phyloP scores from a whole-genome alignment of 2,797 vertebrate genomes.

The Aphelocoma californica region DNA sequence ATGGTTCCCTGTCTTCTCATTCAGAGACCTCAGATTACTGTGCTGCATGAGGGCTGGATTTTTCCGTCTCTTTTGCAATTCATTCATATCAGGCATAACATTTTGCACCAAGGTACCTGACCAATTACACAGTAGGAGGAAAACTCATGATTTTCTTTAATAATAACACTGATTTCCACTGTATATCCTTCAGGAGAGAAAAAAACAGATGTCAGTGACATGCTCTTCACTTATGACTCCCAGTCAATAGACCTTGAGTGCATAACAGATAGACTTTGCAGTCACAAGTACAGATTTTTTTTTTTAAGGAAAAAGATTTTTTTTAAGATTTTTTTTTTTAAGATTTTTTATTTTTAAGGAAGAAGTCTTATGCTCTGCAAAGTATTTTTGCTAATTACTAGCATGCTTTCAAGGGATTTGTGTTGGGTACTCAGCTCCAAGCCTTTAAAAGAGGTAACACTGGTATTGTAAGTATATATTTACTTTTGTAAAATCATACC shows the following conservation, averaged over 20 bases:
- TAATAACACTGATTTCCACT: not conserved
- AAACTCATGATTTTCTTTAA: not conserved
- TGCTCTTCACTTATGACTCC: not conserved
- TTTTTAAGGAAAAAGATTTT: not conserved
- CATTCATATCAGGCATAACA: not conserved
- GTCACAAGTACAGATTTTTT: not conserved
- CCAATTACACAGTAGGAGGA: not conserved
- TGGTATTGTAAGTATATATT: not conserved
- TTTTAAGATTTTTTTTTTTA: not conserved
- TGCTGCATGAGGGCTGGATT: not conserved
- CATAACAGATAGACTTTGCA: not conserved
- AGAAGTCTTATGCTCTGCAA: not conserved
- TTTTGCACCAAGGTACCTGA: not conserved
- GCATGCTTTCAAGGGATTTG: not conserved
- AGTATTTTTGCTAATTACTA: not conserved
- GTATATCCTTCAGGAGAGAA: not conserved
- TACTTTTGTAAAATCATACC: not conserved
- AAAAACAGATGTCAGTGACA: not conserved
- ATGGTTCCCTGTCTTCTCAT: not conserved
- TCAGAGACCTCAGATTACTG: not conserved
- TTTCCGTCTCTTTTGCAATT: not conserved
- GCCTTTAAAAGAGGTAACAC: not conserved
- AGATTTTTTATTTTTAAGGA: not conserved
- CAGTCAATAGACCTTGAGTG: not conserved
- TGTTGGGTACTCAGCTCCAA: not conserved